Evolutionary conservation across 2,888 invertebrate genomes (phyloP), one percentile per base, ranked within the genome.

Genomic region (Hydroisotoma schaefferi): DNA sequence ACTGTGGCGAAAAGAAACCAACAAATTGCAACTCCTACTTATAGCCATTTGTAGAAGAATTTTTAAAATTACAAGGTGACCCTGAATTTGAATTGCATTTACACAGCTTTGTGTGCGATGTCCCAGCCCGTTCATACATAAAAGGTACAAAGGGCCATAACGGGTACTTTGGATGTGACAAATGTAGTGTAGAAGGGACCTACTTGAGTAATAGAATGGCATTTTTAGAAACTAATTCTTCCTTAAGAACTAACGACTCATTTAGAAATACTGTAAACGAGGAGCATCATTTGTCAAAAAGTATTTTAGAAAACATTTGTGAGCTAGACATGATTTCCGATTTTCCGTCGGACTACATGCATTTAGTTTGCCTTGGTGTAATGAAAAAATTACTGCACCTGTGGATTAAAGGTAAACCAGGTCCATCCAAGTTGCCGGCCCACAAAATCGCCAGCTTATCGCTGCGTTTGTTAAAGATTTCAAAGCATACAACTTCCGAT

Each of bases 331-430:
- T 64, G 53, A 48, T 61, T 2, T 6, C 40, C 2, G 12, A 20
- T 25, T 57, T 64, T 46, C 57, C 57, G 1, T 23, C 22, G 2
- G 63, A 63, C n/a, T 60, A 59, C 38, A 65, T 64, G 64, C 64
- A 64, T 48, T 26, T 64, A 18, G 47, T 60, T 22, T 60, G 57
- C 28, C 20, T 63, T 6, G 63, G 63, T 1, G 55, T 64, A 1
- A 23, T 51, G 20, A 58, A 47, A 37, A 65, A 59, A 38, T 43
- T 59, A 5, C 10, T 65, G 3, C 15, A 55, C n/a, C 10, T 53
- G 10, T 62, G 54, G 59, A 18, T 52, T 5, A 28, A 18, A n/a
- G 59, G 59, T 12, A 53, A 55, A 40, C 15, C 12, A 10, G 2
- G 12, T 2, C n/a, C 15, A 15, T 54, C 43, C n/a, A 51, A 48